phyloP scores from a whole-genome alignment of 2,797 vertebrate species.

The Chelon labrosus region DNA sequence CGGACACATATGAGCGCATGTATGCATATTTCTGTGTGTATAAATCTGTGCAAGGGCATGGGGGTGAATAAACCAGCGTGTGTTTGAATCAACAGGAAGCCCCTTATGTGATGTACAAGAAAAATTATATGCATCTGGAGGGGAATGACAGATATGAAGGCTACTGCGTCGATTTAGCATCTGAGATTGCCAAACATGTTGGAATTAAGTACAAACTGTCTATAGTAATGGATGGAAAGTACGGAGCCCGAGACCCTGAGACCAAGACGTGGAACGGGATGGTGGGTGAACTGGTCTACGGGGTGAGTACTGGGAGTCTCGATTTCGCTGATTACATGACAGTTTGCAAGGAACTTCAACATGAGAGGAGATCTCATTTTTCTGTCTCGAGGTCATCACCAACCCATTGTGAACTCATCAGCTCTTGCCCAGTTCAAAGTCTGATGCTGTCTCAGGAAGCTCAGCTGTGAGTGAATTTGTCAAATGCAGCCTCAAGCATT shows the following conservation, averaged over 20 bases:
- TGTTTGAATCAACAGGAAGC: constrained; percentile 97
- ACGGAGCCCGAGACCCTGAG: constrained; percentile 98
- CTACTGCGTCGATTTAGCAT: constrained; percentile 99
- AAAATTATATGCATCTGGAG: constrained; percentile 98
- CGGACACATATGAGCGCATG: constrained; percentile 66
- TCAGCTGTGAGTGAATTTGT: constrained; percentile 79
- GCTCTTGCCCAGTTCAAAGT: constrained; percentile 77
- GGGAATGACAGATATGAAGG: constrained; percentile 99
- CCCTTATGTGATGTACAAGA: constrained; percentile 99
- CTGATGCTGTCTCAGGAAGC: constrained; percentile 70
- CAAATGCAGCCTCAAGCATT: constrained; percentile 74
- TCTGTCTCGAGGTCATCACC: constrained; percentile 83
- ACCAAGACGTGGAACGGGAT: constrained; percentile 99
- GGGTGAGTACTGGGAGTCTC: constrained; percentile 93
- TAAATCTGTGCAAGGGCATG: constrained; percentile 67
- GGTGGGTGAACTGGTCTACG: constrained; percentile 99
- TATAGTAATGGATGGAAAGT: constrained; percentile 99
- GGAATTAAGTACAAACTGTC: constrained; percentile 99
- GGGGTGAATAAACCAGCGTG: constrained; percentile 85
- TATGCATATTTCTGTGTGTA: constrained; percentile 69
- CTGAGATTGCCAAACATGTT: constrained; percentile 99
- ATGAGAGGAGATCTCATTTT: constrained; percentile 87
- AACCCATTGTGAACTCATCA: constrained; percentile 78
- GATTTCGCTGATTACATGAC: constrained; percentile 80
- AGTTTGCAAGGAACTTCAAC: constrained; percentile 88